Base-by-base conservation (phyloP, 2,888 invertebrate genomes). In the Phorcus lineatus region DNA sequence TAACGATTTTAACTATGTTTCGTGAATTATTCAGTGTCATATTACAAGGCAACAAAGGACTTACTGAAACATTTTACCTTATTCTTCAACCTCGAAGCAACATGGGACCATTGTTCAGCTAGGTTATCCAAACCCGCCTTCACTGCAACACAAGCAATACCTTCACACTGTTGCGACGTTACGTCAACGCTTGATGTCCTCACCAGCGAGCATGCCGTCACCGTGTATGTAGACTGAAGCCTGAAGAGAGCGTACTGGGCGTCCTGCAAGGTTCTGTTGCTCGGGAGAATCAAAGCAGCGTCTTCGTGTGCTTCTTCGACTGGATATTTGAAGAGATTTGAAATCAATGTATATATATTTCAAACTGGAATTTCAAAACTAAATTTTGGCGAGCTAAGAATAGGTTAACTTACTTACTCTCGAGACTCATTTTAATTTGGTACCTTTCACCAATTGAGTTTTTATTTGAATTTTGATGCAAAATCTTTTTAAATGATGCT, bases 141-240 rank as follows among this genome's bases (percentile, higher is more conserved):
- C 47, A 57, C 16, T 17, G 80, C 80, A n/a, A 57, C 70, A 2
- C 1, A 13, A 11, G 77, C 80, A 36, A 80, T 36, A 16, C 16
- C 19, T n/a, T 53, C 70, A 17, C 55, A 16, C 54, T 77, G 70
- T 19, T 22, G 16, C 1, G 55, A 36, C 3, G 77, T 70, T 54
- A 80, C 70, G 74, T 77, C 70, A n/a, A 24, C n/a, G 9, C 4
- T 9, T 24, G 80, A 67, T 24, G 80, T 74, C 67, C 19, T 24
- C 40, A 74, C 16, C n/a, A 80, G 70, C n/a, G 40, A 19, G 13
- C 55, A 2, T 17, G 77, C 22, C 22, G 77, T 17, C 47, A 80
- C 70, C 36, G 47, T 70, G 77, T 80, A 80, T 40, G 80, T 70
- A 54, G 77, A 77, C 77, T 80, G 80, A 40, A 80, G 80, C n/a